phyloP scores from a whole-genome alignment of 1,140 invertebrate species.

The Drosophila seguyi region DNA sequence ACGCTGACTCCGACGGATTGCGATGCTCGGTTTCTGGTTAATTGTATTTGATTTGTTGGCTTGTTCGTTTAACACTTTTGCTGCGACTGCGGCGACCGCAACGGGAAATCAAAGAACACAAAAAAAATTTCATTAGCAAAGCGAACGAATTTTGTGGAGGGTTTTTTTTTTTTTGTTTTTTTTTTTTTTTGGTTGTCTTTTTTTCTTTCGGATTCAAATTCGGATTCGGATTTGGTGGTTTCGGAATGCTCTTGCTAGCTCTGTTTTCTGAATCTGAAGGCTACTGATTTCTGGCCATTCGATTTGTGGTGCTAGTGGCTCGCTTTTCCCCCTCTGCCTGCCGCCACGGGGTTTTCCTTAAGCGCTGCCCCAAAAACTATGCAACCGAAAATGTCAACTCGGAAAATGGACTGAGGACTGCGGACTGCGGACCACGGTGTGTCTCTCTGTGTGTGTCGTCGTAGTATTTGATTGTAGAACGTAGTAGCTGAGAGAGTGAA shows the following conservation, averaged over 20 bases:
- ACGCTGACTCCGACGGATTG: constrained; percentile 5
- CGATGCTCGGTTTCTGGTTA: constrained; percentile 10
- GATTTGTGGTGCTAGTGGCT: constrained; percentile 28
- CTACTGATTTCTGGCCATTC: not conserved
- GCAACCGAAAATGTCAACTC: constrained; percentile 67
- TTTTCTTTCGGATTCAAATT: not conserved
- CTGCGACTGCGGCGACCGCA: constrained; percentile 37
- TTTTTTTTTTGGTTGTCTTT: no score
- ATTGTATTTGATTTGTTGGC: constrained; percentile 41
- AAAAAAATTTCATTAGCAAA: constrained; percentile 34
- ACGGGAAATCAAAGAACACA: constrained; percentile 36
- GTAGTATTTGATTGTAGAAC: constrained; percentile 80
- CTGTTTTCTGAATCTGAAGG: constrained; percentile 6
- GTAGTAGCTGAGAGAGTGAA: constrained; percentile 60
- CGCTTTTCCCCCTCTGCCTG: not conserved
- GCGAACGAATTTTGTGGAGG: constrained; percentile 7
- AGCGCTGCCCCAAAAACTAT: constrained; percentile 65
- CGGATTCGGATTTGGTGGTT: constrained; percentile 3
- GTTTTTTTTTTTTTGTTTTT: no score
- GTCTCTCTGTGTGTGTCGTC: constrained; percentile 25
- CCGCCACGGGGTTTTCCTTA: constrained; percentile 38
- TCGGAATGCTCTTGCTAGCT: not conserved
- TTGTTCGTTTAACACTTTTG: constrained; percentile 54
- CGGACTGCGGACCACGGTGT: not conserved
- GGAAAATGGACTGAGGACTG: constrained; percentile 16